Conservation (phyloP, 2,113 vertebrate species). For the Microtus montanus region DNA sequence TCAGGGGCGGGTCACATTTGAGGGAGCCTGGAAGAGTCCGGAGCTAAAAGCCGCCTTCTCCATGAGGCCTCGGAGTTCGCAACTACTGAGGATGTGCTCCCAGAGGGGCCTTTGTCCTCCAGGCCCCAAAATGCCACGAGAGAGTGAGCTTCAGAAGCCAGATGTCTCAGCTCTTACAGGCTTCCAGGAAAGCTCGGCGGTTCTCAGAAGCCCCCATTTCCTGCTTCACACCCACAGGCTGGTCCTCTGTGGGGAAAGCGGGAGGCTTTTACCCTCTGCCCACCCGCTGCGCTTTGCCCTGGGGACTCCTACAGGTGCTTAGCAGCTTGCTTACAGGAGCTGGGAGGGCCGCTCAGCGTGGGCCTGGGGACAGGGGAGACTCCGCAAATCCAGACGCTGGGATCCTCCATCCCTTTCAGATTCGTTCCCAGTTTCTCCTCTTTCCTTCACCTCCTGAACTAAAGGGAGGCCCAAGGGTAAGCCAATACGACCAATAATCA, state of each 20-base stretch:
- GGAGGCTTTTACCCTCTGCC: neutral
- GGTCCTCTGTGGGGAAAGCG: slow-evolving; percentile 4
- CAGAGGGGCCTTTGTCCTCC: neutral
- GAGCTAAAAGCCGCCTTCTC: neutral
- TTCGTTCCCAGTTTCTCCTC: neutral
- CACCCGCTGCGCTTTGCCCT: neutral
- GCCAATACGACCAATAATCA: neutral
- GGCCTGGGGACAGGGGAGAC: neutral
- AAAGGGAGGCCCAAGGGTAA: neutral
- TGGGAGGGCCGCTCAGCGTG: neutral
- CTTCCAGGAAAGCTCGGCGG: slow-evolving; percentile 72
- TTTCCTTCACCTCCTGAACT: neutral
- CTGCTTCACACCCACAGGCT: slow-evolving; percentile 62
- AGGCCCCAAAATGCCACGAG: slow-evolving; percentile 11
- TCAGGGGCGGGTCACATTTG: neutral
- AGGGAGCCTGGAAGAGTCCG: neutral
- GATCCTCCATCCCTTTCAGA: neutral
- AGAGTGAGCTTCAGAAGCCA: slow-evolving; percentile 44
- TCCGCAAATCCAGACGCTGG: neutral
- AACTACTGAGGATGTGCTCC: neutral
- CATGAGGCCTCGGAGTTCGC: neutral
- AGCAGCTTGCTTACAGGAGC: neutral
- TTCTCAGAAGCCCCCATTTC: slow-evolving; percentile 80
- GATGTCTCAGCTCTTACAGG: slow-evolving; percentile 54
- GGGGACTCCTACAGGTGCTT: neutral